Evolutionary conservation across 2,113 vertebrate species (phyloP).

Genomic region (Varanus salvator): DNA sequence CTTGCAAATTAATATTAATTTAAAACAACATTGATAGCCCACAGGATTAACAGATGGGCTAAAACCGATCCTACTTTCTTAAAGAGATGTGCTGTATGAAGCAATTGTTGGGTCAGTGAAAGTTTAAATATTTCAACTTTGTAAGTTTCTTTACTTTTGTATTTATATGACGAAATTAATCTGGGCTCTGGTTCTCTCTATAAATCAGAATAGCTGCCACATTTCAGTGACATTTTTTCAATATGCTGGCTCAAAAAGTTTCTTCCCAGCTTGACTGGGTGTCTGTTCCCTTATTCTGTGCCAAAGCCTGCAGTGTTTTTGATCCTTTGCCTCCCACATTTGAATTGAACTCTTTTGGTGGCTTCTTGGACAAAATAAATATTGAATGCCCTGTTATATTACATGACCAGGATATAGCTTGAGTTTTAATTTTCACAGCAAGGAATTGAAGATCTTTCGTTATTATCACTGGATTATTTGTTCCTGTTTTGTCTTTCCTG

Average conservation of each 20-base stretch:
- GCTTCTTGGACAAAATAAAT: not conserved
- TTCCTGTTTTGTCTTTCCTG: not conserved
- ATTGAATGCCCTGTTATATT: no score
- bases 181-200: not conserved
- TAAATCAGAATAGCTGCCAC: not conserved
- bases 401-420: no score
- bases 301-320: not conserved
- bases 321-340: not conserved
- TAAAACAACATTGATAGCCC: not conserved
- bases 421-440: no score
- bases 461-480: no score
- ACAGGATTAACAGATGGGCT: not conserved
- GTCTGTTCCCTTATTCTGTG: not conserved
- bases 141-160: not conserved
- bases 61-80: not conserved
- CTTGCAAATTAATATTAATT: slow-evolving; percentile 1
- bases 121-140: slow-evolving; percentile 25
- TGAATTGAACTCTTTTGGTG: not conserved
- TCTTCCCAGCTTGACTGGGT: not conserved
- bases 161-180: not conserved
- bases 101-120: not conserved
- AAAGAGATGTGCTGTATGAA: not conserved
- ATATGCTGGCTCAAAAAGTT: not conserved
- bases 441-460: no score
- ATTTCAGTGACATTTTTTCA: not conserved